phyloP scores from a whole-genome alignment of 2,888 invertebrate species.

The Prosopocoilus inquinatus region DNA sequence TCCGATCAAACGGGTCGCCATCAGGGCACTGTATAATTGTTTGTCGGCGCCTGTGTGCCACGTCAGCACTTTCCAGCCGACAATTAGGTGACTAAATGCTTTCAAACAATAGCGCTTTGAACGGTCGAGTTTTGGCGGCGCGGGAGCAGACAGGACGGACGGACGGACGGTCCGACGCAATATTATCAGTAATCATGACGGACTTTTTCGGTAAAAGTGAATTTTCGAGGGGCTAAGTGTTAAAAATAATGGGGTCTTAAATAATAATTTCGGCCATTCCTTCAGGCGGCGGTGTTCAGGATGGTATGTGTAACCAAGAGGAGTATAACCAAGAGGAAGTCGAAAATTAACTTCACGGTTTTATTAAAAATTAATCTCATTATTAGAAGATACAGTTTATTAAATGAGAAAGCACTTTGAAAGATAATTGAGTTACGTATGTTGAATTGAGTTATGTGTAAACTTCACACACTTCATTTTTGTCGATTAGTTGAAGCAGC shows the following conservation, averaged over 20 bases:
- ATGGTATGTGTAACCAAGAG: too few species aligned
- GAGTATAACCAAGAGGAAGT: too few species aligned
- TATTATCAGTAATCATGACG: slow-evolving; percentile 1
- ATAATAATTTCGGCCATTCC: background rate
- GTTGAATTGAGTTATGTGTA: too few species aligned
- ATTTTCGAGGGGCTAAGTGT: background rate
- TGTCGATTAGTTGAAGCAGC: too few species aligned
- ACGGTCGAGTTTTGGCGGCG: background rate
- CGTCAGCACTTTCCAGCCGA: slow-evolving; percentile 48
- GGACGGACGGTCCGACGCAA: background rate
- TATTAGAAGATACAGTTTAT: too few species aligned
- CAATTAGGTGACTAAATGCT: slow-evolving; percentile 51
- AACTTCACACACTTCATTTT: too few species aligned
- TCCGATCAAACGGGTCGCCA: background rate
- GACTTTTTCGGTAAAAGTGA: background rate
- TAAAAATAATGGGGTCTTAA: background rate
- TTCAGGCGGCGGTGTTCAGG: too few species aligned
- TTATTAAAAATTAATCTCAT: too few species aligned
- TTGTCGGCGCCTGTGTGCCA: slow-evolving; percentile 47
- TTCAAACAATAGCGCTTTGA: slow-evolving; percentile 38
- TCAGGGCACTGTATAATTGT: slow-evolving; percentile 41
- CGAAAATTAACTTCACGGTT: too few species aligned
- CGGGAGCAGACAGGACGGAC: background rate
- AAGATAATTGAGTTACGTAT: too few species aligned
- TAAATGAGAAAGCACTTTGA: too few species aligned